Base-by-base conservation (phyloP, 2,797 vertebrate species). In the Syndactyla subalaris region DNA sequence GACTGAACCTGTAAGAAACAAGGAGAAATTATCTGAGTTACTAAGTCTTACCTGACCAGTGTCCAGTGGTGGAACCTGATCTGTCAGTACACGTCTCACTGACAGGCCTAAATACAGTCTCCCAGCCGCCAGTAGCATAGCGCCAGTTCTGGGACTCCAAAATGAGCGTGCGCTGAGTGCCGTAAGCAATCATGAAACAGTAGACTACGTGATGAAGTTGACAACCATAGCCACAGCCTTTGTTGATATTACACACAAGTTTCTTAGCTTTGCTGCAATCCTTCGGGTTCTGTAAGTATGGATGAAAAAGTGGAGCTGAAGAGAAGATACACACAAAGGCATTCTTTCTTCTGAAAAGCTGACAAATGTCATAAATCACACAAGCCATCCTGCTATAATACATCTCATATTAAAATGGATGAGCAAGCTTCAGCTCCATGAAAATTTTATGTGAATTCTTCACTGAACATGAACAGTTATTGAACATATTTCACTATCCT, bases 181-280 rank as follows among this genome's bases (percentile, higher is more conserved):
- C 99, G 29, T 99, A 99, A 6, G 99, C 99, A 54, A 99, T 99
- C 99, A 99, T 99, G 97, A 99, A 99, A 98, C 99, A 99, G 96
- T 99, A 99, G 93, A 99, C 99, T 49, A 99, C 99, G 6, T 99
- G 99, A 97, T 99, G 99, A 65, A 99, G 98, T 90, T 99, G 99
- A 97, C 99, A 99, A 89, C 99, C 99, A 16, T 99, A 99, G 89
- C 99, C 99, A 89, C 99, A 99, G 96, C 99, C 99, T 96, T 99
- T 99, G 98, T 99, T 99, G 97, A 99, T 99, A 97, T 99, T 99
- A 79, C 99, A 99, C 88, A 99, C 99, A n/a, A 99, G 98, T 95
- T 99, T 99, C 92, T 98, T 98, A 3, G 99, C 99, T 98, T 99
- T 99, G 97, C 98, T 99, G 98, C 99, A 99, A 86, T 99, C 99